Base-by-base conservation (phyloP, 2,113 vertebrate species). In the Turdus rufiventris region DNA sequence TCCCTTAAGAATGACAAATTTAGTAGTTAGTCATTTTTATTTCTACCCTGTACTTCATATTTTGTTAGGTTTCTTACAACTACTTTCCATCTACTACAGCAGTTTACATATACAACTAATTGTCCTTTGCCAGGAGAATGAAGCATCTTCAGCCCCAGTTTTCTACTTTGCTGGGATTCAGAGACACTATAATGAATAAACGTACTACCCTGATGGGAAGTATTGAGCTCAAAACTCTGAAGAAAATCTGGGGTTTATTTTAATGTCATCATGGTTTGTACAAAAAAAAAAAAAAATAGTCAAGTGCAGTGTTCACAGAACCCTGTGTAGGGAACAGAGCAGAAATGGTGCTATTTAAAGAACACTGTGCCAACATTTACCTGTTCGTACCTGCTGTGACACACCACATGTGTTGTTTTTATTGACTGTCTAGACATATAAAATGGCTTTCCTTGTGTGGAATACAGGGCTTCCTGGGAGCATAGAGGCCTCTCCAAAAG, bases 11-110 rank as follows among this genome's bases (percentile, higher is more conserved):
- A 77, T 80, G 84, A 70, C 48, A 85, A 92, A 73, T 91, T 51
- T 73, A 21, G 43, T 66, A 87, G 57, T 78, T 93, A 72, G 4
- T 87, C 0, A 2, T 40, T 94, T 89, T 87, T 84, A 76, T 80
- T 93, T 96, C 68, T 90, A 68, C 56, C 29, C 57, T 88, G 43
- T 45, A 56, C 40, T 94, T 91, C n/a, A 50, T 72, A 28, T 73
- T 94, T 90, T 57, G 28, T 87, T 96, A 85, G 48, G 51, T 89
- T 88, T 94, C 74, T 91, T 54, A 43, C n/a, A 78, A 74, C 50
- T 79, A 28, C 18, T 25, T 95, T 71, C 11, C 40, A 51, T 67
- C 53, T 78, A 61, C 28, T 63, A 33, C 23, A 91, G 36, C 38
- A 67, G 25, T 43, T 24, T 57, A 34, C 4, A 36, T 8, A 12